Evolutionary conservation across 53 echinoderm and acorn worm genomes (phyloP), one percentile per base, ranked within the genome.

Genomic region (Temnopleurus reevesii): DNA sequence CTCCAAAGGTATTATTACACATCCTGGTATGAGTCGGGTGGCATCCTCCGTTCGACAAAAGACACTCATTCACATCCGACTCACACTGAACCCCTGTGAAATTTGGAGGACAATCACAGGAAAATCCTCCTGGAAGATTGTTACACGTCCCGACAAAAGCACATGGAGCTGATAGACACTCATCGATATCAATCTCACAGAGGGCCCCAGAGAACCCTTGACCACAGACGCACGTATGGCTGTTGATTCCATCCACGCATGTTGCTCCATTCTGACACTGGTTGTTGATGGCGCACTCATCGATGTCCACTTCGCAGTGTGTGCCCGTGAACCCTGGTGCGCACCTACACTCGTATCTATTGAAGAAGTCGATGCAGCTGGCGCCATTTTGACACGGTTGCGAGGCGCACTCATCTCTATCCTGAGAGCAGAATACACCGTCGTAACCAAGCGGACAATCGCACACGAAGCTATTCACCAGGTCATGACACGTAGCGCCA

Each of bases 1-100:
- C 89, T 29, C 98, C 98, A 51, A 93, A 92, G 34, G 95, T 93
- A 59, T 98, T 98, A 30, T 92, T 89, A 82, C 98, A 98, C 30
- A 76, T 43, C 35, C 54, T 59, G 12, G 98, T 98, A n/a, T 93
- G 96, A 2, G 76, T 76, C 21, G 92, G 77, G 59, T 93, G 56
- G 29, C 98, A 98, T n/a, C 86, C 91, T n/a, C 91, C 91, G 0
- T 90, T 79, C 18, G 25, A 63, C 12, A 77, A 41, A 30, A 81
- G 82, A 55, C 98, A 98, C 46, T 98, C 98, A 81, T 98, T 92
- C 30, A 96, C 94, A 53, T 95, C 99, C 24, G 57, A 31, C 25
- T 92, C 93, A 71, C 99, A 99, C 12, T 76, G 66, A 4, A 51
- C 36, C 6, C 99, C 99, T 13, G 89, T 91, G 66, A 91, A 99